Evolutionary conservation across 2,113 vertebrate genomes (phyloP).

Genomic region (Barnardius zonarius): DNA sequence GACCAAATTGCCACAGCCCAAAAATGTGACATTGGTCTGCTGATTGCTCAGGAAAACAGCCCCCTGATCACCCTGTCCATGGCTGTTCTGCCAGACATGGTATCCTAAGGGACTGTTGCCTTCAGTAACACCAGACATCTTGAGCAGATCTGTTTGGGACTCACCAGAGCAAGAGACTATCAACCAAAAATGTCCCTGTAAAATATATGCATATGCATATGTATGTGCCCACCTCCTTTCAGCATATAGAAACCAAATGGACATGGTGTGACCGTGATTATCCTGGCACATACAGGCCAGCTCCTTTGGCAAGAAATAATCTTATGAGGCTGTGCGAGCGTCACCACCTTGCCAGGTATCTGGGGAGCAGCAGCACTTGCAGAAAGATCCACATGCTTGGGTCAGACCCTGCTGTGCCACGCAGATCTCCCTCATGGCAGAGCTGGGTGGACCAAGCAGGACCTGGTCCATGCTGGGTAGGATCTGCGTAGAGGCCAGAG

Average conservation of each 20-base stretch:
- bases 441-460: not conserved
- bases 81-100: rapidly evolving
- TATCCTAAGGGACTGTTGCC: not conserved
- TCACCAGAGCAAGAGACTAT: not conserved
- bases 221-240: not conserved
- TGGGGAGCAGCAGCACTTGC: not conserved
- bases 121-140: not conserved
- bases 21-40: not conserved
- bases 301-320: not conserved
- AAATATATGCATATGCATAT: not conserved
- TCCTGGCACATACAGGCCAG: not conserved
- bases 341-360: not conserved
- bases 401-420: not conserved
- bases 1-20: not conserved
- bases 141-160: not conserved
- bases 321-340: rapidly evolving
- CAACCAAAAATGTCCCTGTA: not conserved
- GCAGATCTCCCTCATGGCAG: not conserved
- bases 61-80: not conserved
- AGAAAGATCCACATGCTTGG: rapidly evolving
- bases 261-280: not conserved
- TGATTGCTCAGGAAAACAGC: not conserved
- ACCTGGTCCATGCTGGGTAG: not conserved
- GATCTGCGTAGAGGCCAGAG: not conserved
- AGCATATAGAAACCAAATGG: not conserved